Evolutionary conservation across 2,888 invertebrate species (phyloP), one percentile per base, ranked within the genome.

Genomic region (Schrankia costaestrigalis): DNA sequence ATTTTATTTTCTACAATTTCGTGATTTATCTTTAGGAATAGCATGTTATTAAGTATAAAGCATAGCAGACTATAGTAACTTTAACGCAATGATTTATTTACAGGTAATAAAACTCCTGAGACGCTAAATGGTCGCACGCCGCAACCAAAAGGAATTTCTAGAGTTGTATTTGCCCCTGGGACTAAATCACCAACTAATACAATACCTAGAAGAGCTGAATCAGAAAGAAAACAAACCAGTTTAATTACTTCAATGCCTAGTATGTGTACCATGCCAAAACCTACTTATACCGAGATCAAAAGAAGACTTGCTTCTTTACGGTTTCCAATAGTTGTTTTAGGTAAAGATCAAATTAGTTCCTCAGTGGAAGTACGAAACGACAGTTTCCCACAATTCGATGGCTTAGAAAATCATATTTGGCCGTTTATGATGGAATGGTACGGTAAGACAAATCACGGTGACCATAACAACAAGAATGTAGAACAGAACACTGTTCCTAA

Each of bases 391-490:
- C 82, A 86, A 40, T 82, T 82, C 37, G 26, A 58, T 26, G 80
- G 78, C 2, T 57, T 82, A 46, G 63, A 77, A 26, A 46, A 74
- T 38, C 68, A 73, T 10, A 66, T 81, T 31, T 84, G 84, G 84
- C 85, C 83, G 11, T 85, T 73, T 54, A 85, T 85, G 85, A 22
- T 51, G 10, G 57, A 65, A 11, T 84, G 85, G 84, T 41, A 40
- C 35, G 37, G 39, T 25, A 26, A 39, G 22, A 28, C 25, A 19
- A 17, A 11, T 10, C 1, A 9, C 9, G 11, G 21, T 12, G 12
- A 9, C 15, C 6, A 25, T 9, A 3, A n/a, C 43, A 52, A 34
- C 46, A 18, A 32, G 31, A 31, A 35, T 24, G 4, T 46, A 41
- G 42, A 41, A 32, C 22, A 15, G 21, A 11, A 11, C 38, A 17